Conservation (phyloP, 2,797 vertebrate species). For the Buceros bicornis region DNA sequence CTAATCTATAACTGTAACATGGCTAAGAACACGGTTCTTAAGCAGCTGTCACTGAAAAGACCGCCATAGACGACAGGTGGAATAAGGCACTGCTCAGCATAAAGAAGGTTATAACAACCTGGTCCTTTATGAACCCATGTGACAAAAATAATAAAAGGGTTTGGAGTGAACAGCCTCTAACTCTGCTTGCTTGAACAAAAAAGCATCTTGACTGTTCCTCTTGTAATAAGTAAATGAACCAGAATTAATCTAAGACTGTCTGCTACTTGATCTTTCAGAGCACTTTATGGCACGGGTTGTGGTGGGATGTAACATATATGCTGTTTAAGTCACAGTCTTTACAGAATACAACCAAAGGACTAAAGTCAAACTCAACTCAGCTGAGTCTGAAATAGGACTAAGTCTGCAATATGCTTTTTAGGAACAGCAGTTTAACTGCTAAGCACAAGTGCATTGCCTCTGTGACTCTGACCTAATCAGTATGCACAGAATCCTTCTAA, state of each 20-base stretch:
- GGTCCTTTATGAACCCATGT: not conserved
- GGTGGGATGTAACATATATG: not conserved
- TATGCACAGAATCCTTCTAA: not conserved
- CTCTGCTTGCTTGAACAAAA: slow-evolving; percentile 39
- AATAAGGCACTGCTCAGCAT: not conserved
- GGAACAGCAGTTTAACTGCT: not conserved
- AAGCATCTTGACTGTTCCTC: slow-evolving; percentile 14
- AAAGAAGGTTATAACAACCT: not conserved
- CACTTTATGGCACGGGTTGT: not conserved
- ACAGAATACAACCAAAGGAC: not conserved
- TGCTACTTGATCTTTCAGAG: not conserved
- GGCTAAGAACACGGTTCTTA: not conserved
- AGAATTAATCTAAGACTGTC: not conserved
- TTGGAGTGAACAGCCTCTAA: slow-evolving; percentile 4
- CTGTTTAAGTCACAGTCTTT: not conserved
- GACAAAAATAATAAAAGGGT: not conserved
- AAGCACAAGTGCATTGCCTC: not conserved
- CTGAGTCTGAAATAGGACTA: not conserved
- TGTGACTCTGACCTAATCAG: not conserved
- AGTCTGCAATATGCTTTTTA: not conserved
- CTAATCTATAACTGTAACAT: not conserved
- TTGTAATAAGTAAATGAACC: slow-evolving; percentile 7
- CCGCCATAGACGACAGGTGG: not conserved
- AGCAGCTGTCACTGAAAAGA: not conserved
- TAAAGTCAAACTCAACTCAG: not conserved